Percentiles rank a stretch among this genome's conserved stretches.
These are phyloP conservation scores for Aphrocallistes beatrix DNA, from an alignment of 37 sponge, comb jelly and placozoan genomes.

Conservation along the genomic window DNA sequence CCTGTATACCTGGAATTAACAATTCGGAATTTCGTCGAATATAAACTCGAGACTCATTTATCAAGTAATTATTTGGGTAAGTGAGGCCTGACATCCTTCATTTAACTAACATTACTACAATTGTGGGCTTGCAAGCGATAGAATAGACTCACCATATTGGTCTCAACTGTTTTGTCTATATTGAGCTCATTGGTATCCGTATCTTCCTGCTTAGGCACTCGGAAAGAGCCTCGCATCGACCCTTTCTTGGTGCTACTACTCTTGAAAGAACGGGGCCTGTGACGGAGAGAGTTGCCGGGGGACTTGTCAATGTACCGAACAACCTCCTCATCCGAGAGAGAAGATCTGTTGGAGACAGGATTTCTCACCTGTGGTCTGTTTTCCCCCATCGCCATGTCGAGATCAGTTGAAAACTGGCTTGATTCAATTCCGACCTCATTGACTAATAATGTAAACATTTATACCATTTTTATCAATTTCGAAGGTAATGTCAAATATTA, in stretches of 20 bases:
- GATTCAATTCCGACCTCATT: neutral
- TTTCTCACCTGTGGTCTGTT: neutral
- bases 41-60: no score
- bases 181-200: neutral
- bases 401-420: neutral
- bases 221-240: conserved; percentile 59
- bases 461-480: no score
- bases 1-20: no score
- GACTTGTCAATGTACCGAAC: neutral
- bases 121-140: no score
- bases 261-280: neutral
- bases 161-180: neutral
- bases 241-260: conserved; percentile 21
- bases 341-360: neutral
- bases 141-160: neutral
- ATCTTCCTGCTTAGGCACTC: conserved; percentile 42
- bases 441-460: neutral
- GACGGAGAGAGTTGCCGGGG: neutral
- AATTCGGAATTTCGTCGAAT: no score
- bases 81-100: no score
- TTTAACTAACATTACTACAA: no score
- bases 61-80: no score
- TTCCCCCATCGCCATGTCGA: neutral
- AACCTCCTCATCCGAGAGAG: neutral
- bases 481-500: no score